Conservation (phyloP, 2,797 vertebrate species). For the Pseudomugil gertrudae region DNA sequence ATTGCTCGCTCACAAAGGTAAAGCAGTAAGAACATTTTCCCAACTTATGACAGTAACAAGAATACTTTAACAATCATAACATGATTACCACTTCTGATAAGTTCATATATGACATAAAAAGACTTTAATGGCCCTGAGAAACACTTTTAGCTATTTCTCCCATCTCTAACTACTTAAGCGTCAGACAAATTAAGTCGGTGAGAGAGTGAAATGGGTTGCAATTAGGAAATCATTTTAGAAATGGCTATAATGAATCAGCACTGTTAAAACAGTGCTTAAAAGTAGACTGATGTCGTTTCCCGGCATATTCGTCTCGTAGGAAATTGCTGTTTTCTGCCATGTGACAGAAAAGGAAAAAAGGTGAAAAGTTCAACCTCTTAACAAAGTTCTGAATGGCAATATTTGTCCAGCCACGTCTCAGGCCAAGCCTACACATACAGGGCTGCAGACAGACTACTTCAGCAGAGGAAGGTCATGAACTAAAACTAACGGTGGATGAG, state of each 20-base stretch:
- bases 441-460: constrained; percentile 59
- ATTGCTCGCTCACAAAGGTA: constrained; percentile 35
- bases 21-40: constrained; percentile 54
- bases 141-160: constrained; percentile 51
- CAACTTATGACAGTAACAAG: constrained; percentile 70
- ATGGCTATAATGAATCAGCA: constrained; percentile 57
- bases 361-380: constrained; percentile 71
- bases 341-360: constrained; percentile 60
- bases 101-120: constrained; percentile 69
- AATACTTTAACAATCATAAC: constrained; percentile 76
- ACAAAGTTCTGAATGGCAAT: constrained; percentile 49
- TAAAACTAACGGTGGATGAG: constrained; percentile 50
- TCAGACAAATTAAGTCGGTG: constrained; percentile 67
- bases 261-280: constrained; percentile 32
- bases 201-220: constrained; percentile 60
- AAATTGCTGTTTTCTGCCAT: constrained; percentile 38
- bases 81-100: constrained; percentile 74
- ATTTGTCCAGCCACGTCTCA: constrained; percentile 65
- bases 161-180: constrained; percentile 55
- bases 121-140: constrained; percentile 61
- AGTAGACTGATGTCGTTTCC: constrained; percentile 1
- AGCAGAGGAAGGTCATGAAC: constrained; percentile 68
- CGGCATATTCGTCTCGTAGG: constrained; percentile 26
- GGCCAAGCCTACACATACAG: constrained; percentile 55
- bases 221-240: constrained; percentile 67